Evolutionary conservation across 2,888 invertebrate genomes (phyloP).

Genomic region (Xylocampa areola): DNA sequence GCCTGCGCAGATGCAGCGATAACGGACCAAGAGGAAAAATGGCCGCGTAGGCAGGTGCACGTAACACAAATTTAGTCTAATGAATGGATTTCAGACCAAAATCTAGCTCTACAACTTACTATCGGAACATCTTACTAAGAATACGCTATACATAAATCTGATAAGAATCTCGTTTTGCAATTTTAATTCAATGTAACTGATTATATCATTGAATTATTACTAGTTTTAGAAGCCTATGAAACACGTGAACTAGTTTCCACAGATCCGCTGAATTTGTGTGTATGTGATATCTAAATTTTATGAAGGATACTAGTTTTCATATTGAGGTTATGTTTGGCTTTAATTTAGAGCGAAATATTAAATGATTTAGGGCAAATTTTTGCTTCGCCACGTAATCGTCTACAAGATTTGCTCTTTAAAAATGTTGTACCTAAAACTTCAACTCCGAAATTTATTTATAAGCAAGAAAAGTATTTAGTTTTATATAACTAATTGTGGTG

Average conservation of each 20-base stretch:
- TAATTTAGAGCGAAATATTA: slow-evolving; percentile 9
- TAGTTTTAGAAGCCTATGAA: slow-evolving; percentile 42
- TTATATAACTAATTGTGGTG: slow-evolving; percentile 43
- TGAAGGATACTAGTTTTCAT: slow-evolving; percentile 36
- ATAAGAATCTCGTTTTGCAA: slow-evolving; percentile 51
- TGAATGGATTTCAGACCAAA: slow-evolving; percentile 61
- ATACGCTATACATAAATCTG: slow-evolving; percentile 49
- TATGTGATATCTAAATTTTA: slow-evolving; percentile 34
- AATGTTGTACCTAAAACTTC: no score
- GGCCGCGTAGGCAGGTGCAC: slow-evolving; percentile 58
- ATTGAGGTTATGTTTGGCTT: slow-evolving; percentile 25
- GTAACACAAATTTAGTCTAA: slow-evolving; percentile 53
- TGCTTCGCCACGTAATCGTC: no score
- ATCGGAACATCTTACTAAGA: slow-evolving; percentile 56
- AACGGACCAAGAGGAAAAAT: slow-evolving; percentile 59
- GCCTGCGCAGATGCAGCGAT: slow-evolving; percentile 66
- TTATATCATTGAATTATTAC: slow-evolving; percentile 54
- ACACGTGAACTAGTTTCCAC: slow-evolving; percentile 35
- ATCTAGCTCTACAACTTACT: slow-evolving; percentile 34
- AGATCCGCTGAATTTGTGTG: slow-evolving; percentile 27
- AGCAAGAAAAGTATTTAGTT: slow-evolving; percentile 24
- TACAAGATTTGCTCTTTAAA: no score
- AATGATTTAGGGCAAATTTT: neutral
- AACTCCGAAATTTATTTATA: no score
- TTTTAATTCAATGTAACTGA: slow-evolving; percentile 59